Percentiles rank a stretch among this genome's conserved stretches.
Evolutionary conservation across 2,113 vertebrate species (phyloP).

Genomic region (Gila orcuttii): DNA sequence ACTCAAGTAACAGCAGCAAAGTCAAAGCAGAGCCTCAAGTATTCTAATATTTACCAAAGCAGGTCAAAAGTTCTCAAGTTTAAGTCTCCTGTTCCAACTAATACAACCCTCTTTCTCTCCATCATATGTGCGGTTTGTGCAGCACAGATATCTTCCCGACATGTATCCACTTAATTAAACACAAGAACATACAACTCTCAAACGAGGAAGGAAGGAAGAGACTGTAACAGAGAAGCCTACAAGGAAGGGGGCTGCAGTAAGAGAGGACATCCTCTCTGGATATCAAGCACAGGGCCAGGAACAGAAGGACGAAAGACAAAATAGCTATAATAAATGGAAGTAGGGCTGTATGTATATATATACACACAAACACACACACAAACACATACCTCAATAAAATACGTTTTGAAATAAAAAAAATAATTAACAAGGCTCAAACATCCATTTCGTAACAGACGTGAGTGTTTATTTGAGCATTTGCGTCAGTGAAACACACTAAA

Average conservation of each 20-base stretch:
- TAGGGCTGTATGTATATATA: no score
- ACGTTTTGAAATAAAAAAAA: no score
- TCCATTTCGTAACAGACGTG: no score
- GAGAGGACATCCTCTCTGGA: constrained; percentile 1
- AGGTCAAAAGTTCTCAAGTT: not conserved
- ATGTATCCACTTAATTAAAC: not conserved
- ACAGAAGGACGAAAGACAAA: not conserved
- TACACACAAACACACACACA: no score
- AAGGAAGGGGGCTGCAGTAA: not conserved
- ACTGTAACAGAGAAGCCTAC: not conserved
- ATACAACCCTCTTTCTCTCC: not conserved
- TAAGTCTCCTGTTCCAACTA: not conserved
- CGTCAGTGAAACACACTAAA: no score
- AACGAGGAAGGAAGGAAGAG: not conserved
- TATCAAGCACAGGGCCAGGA: not conserved
- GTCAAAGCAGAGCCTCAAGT: constrained; percentile 5
- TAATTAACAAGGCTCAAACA: no score
- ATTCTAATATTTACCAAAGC: constrained; percentile 7
- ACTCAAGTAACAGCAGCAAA: not conserved
- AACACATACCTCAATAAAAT: no score
- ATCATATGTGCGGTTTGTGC: not conserved
- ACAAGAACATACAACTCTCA: constrained; percentile 1
- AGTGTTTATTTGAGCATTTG: no score
- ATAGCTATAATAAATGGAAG: no score
- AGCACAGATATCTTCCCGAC: not conserved